A percentile compares a stretch with the other conserved stretches of the same genome.
These are phyloP conservation scores for Galeopsomyia nigrocyanea DNA, from an alignment of 2,888 invertebrate genomes.

Conservation along the genomic window DNA sequence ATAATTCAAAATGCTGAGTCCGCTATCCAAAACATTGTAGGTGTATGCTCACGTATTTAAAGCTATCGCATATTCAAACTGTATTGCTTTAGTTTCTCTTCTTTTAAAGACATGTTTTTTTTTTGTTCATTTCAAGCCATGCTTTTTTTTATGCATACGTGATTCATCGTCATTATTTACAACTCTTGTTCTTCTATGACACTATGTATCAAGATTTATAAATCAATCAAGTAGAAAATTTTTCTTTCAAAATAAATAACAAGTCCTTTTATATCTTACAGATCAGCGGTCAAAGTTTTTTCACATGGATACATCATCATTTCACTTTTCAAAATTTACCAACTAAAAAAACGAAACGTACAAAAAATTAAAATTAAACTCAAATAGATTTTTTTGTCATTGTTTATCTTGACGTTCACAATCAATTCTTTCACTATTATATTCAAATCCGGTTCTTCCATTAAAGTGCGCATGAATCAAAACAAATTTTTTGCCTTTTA, in stretches of 20 bases:
- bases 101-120: conserved; percentile 10
- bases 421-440: background rate
- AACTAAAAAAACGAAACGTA: too few relatives aligned
- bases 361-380: background rate
- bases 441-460: too few relatives aligned
- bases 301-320: too few relatives aligned
- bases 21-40: conserved; percentile 20
- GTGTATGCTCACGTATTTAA: conserved; percentile 21
- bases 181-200: background rate
- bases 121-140: background rate
- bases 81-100: conserved; percentile 44
- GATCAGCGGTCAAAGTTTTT: too few relatives aligned
- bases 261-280: too few relatives aligned
- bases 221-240: too few relatives aligned
- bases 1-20: conserved; percentile 32
- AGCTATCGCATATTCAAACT: conserved; percentile 32
- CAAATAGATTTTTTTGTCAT: background rate
- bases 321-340: too few relatives aligned
- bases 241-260: too few relatives aligned
- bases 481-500: background rate
- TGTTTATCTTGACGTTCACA: conserved; percentile 1
- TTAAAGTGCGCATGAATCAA: background rate
- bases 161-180: conserved; percentile 34
- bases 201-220: too few relatives aligned
- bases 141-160: background rate